Base-by-base conservation (phyloP, 2,113 vertebrate genomes). In the Heliornis fulica region DNA sequence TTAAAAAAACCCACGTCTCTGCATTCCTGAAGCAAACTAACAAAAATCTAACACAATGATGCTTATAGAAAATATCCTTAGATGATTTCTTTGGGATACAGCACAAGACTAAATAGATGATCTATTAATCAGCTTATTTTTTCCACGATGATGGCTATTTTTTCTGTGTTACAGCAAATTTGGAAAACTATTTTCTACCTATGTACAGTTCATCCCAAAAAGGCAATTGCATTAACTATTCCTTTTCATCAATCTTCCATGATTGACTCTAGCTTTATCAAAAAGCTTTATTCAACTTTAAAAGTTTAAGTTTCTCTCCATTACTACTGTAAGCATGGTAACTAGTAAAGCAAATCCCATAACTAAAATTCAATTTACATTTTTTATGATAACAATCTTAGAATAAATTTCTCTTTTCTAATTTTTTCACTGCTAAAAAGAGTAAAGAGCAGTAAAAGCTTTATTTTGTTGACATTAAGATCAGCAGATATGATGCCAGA, bases 381-480 rank as follows among this genome's bases (percentile, higher is more conserved):
- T 54, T 77, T 89, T 83, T 76, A 83, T 87, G 6, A 68, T 77
- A 90, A 57, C 20, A 5, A 32, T 36, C 17, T 82, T 5, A 74
- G 54, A 70, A 76, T 32, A 59, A 81, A 63, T 89, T 50, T 77
- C 15, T 56, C 15, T 72, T 82, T 92, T 68, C 29, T 77, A 90
- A 70, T 7, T 86, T 86, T 74, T 83, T 66, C 45, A 59, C 38
- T 81, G 11, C 5, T 83, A 80, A 85, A 91, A 76, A 26, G 28
- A 61, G 22, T 59, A 60, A 87, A 88, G 94, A 84, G 23, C 40
- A 87, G 26, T 75, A 77, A 85, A 87, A 96, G 20, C 22, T 70
- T 88, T 65, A 88, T 90, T 90, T 93, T 85, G 7, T 86, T 86
- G 21, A 86, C 60, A 83, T 93, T 93, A 70, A 96, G 93, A 93